phyloP scores from a whole-genome alignment of 2,888 invertebrate genomes.

The Folsomia candida region DNA sequence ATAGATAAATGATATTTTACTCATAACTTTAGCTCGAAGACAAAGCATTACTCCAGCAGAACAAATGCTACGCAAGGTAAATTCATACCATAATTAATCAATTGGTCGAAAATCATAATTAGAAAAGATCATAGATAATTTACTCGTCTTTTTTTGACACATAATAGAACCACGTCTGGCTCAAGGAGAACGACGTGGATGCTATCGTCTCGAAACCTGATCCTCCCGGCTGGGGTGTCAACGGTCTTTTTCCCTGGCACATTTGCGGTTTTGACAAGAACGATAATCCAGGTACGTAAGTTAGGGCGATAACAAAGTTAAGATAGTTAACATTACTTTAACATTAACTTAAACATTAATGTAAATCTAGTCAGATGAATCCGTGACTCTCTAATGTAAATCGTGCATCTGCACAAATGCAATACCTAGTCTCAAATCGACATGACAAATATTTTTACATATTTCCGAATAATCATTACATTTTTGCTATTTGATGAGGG shows the following conservation, averaged over 20 bases:
- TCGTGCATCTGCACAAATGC: too few relatives aligned
- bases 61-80: not conserved
- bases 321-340: too few relatives aligned
- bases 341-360: too few relatives aligned
- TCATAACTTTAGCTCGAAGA: not conserved
- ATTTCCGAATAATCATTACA: too few relatives aligned
- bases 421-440: too few relatives aligned
- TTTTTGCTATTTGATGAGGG: not conserved
- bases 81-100: too few relatives aligned
- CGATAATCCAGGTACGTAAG: not conserved
- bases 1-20: too few relatives aligned
- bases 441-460: too few relatives aligned
- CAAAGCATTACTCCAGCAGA: not conserved
- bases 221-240: not conserved
- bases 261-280: not conserved
- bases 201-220: not conserved
- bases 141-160: not conserved
- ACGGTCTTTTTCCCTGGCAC: not conserved
- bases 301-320: too few relatives aligned
- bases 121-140: not conserved
- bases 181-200: not conserved
- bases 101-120: too few relatives aligned
- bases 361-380: too few relatives aligned
- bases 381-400: too few relatives aligned
- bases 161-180: not conserved